Base-by-base conservation (phyloP, 1,140 invertebrate genomes). In the Saxidomus purpurata region DNA sequence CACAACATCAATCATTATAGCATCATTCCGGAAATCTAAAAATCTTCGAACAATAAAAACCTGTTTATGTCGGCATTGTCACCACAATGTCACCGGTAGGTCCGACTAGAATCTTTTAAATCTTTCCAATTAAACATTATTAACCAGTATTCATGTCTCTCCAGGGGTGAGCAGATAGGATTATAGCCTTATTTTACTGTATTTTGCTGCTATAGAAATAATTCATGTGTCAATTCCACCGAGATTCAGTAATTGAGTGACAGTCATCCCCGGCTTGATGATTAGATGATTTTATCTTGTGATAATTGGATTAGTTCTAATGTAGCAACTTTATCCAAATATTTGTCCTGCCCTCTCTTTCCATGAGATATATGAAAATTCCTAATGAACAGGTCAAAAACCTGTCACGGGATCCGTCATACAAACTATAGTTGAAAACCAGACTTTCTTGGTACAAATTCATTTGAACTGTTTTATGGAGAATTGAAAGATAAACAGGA, bases 221-320 rank as follows among this genome's bases (percentile, higher is more conserved):
- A 31, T 36, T 36, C 25, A 31, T 67, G 25, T 67, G 61, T 67
- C 61, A 67, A 67, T 67, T 31, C 61, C 28, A 67, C 28, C 4
- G 25, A 67, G 61, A 31, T 31, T 67, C 61, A 67, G 31, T 67
- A 67, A 67, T 28, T 28, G 61, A 67, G 52, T 55, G 52, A 55
- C 52, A 67, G 61, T 67, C 25, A 67, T n/a, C 6, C 31, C 19
- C 17, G 31, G 19, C 31, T 13, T 36, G 31, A 31, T 67, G 61
- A 67, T 67, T 67, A 31, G 61, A 67, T 67, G 61, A 67, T 67
- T 67, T 67, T 67, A 67, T 67, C 61, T 67, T 22, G 11, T 11
- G 61, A 67, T 67, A 67, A 67, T 67, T 67, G 61, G 61, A 67
- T 67, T 67, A 67, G 61, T 67, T 55, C 52, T 55, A 19, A 55